Evolutionary conservation across 2,113 vertebrate species (phyloP).

Genomic region (Bothrops jararaca): DNA sequence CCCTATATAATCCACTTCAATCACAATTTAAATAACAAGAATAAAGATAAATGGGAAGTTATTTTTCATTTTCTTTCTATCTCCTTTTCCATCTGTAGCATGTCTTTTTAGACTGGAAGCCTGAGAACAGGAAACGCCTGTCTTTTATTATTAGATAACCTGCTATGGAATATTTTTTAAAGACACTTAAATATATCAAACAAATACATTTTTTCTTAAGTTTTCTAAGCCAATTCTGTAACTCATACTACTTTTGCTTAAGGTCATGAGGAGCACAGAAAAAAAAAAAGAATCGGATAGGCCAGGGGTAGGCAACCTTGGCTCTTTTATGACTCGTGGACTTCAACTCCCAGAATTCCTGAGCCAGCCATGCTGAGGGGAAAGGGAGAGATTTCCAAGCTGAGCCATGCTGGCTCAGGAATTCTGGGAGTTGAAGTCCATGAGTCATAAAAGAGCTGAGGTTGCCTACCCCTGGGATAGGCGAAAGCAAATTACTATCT

Average conservation of each 20-base stretch:
- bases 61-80: neutral
- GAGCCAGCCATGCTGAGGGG: too few relatives aligned
- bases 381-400: too few relatives aligned
- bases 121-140: neutral
- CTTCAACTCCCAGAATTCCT: too few relatives aligned
- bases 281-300: neutral
- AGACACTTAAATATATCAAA: neutral
- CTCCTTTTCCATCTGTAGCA: neutral
- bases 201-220: neutral
- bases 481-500: neutral
- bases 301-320: too few relatives aligned
- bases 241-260: neutral
- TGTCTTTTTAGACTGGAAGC: neutral
- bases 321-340: too few relatives aligned
- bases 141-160: neutral
- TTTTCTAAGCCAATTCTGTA: neutral
- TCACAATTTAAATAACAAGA: neutral
- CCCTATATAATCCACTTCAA: neutral
- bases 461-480: too few relatives aligned
- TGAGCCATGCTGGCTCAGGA: too few relatives aligned
- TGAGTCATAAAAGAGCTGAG: too few relatives aligned
- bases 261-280: neutral
- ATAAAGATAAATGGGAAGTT: neutral
- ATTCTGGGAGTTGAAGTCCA: too few relatives aligned
- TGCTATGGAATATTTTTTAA: neutral